Conservation (phyloP, 2,888 invertebrate genomes). For the Leptinotarsa haldemani region DNA sequence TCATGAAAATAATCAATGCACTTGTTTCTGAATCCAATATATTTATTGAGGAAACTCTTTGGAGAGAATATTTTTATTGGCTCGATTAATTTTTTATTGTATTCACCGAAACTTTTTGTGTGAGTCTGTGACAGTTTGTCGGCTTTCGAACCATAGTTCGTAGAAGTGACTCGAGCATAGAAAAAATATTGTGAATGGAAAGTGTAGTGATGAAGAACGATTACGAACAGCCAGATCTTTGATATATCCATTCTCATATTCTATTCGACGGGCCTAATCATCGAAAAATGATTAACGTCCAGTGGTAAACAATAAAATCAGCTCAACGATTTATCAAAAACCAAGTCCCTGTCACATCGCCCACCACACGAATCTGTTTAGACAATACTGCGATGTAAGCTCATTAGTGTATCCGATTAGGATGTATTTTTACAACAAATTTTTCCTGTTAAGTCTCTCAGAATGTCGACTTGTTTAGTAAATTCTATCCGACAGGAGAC, state of each 20-base stretch:
- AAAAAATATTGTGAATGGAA: background rate
- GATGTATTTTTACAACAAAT: conserved; percentile 24
- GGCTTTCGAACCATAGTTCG: no score
- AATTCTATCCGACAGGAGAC: conserved; percentile 38
- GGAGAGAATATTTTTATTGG: no score
- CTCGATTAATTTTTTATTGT: no score
- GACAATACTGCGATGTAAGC: conserved; percentile 60
- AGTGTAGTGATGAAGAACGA: background rate
- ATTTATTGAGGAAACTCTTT: no score
- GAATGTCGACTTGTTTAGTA: conserved; percentile 24
- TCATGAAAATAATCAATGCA: no score
- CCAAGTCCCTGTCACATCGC: conserved; percentile 35
- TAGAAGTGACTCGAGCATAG: no score
- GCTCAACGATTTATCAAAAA: conserved; percentile 28
- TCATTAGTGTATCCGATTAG: conserved; percentile 62
- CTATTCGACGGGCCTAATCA: conserved; percentile 21
- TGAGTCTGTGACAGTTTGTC: no score
- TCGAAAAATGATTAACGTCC: conserved; percentile 28
- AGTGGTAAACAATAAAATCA: conserved; percentile 23
- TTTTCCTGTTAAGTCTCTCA: conserved; percentile 21
- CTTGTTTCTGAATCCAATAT: no score
- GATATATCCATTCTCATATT: conserved; percentile 11
- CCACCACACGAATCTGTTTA: conserved; percentile 54
- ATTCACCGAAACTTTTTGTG: no score
- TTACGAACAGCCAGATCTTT: conserved; percentile 1